Conservation (phyloP, 35 echinoderm and acorn worm genomes). For the Chiridota heheva region DNA sequence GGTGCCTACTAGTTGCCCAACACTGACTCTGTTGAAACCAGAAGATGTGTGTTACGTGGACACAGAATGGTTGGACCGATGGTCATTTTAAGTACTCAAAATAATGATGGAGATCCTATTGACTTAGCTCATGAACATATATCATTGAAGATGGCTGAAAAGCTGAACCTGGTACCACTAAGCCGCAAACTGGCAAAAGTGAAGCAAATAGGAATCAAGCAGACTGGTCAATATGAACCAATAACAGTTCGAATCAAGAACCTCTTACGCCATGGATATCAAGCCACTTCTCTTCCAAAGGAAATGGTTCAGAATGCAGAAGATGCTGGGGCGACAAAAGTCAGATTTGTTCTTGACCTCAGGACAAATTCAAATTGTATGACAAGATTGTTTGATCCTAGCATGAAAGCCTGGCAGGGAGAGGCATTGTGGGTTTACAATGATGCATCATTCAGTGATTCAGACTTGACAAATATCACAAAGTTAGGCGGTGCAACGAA, state of each 20-base stretch:
- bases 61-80: constrained; percentile 9
- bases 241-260: constrained; percentile 27
- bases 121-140: constrained; percentile 9
- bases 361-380: constrained; percentile 34
- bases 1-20: neutral
- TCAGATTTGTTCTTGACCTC: constrained; percentile 71
- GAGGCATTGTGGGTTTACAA: constrained; percentile 82
- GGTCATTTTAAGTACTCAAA: neutral
- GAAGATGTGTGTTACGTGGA: constrained; percentile 11
- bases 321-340: constrained; percentile 72
- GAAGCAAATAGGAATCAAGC: constrained; percentile 41
- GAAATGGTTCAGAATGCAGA: constrained; percentile 92
- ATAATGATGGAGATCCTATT: constrained; percentile 1
- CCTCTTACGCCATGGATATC: constrained; percentile 35
- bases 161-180: neutral
- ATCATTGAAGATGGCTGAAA: neutral
- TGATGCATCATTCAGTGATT: constrained; percentile 61
- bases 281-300: constrained; percentile 43
- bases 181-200: constrained; percentile 17
- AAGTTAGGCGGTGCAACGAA: constrained; percentile 76
- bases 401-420: constrained; percentile 50
- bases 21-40: neutral
- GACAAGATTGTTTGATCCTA: constrained; percentile 24
- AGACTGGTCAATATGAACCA: constrained; percentile 42
- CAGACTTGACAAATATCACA: constrained; percentile 71